Conservation (phyloP, 2,797 vertebrate species). For the Microchirus variegatus region DNA sequence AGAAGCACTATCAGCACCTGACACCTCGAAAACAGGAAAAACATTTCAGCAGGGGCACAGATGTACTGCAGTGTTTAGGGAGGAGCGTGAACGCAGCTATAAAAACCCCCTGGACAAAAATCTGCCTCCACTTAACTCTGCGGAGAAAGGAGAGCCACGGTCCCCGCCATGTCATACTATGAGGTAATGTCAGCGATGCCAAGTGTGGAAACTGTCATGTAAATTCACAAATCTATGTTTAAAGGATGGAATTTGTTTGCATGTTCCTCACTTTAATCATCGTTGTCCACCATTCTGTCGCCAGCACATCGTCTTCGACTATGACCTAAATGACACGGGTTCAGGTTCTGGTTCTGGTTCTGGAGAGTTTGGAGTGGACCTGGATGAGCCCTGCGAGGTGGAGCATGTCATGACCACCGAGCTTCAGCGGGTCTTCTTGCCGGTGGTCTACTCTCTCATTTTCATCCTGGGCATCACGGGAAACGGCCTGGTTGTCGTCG, state of each 20-base stretch:
- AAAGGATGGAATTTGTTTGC: background rate
- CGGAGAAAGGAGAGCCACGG: slow-evolving; percentile 16
- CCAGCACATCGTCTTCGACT: slow-evolving; percentile 72
- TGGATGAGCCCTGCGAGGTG: slow-evolving; percentile 84
- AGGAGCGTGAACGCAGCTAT: slow-evolving; percentile 58
- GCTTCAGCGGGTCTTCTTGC: slow-evolving; percentile 90
- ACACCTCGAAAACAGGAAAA: slow-evolving; percentile 84
- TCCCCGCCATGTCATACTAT: slow-evolving; percentile 79
- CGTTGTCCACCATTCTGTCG: background rate
- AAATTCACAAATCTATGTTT: slow-evolving; percentile 1
- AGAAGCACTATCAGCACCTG: slow-evolving; percentile 75
- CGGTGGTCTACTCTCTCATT: slow-evolving; percentile 92
- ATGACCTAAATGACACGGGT: slow-evolving; percentile 79
- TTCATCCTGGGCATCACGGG: slow-evolving; percentile 93
- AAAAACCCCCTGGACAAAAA: slow-evolving; percentile 24
- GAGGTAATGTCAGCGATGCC: slow-evolving; percentile 62
- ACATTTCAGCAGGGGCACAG: slow-evolving; percentile 65
- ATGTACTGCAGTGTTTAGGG: slow-evolving; percentile 62
- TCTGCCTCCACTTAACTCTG: slow-evolving; percentile 31
- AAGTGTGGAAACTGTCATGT: background rate
- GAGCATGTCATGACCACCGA: slow-evolving; percentile 81
- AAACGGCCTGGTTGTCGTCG: slow-evolving; percentile 94
- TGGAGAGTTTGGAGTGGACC: slow-evolving; percentile 81
- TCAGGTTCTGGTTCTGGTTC: slow-evolving; percentile 81
- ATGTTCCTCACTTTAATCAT: background rate